A percentile compares a stretch with the other conserved stretches of the same genome.
Evolutionary conservation across 2,113 vertebrate species (phyloP).

Genomic region (Phylloscopus trochiloides): DNA sequence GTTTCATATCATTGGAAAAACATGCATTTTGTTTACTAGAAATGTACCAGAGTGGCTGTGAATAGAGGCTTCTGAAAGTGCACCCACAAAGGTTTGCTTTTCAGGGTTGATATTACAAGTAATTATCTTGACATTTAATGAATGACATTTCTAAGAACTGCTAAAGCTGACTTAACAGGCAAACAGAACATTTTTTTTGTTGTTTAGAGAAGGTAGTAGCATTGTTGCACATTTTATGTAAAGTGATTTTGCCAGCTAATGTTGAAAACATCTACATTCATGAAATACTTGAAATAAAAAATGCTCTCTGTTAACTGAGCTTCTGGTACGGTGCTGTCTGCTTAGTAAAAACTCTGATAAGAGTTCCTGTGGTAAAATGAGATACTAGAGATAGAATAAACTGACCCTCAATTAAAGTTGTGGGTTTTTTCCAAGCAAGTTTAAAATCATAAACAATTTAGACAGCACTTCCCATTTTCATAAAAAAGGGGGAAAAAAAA

Average conservation of each 20-base stretch:
- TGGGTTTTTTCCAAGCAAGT: neutral
- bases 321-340: neutral
- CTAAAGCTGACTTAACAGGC: constrained; percentile 17
- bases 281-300: constrained; percentile 43
- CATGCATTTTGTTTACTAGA: constrained; percentile 7
- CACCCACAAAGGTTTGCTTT: constrained; percentile 46
- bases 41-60: constrained; percentile 16
- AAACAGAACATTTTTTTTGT: constrained; percentile 1
- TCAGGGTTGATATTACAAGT: constrained; percentile 36
- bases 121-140: constrained; percentile 70
- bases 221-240: constrained; percentile 23
- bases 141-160: constrained; percentile 57
- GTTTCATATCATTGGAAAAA: neutral
- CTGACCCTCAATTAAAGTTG: constrained; percentile 4
- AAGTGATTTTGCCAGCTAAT: neutral
- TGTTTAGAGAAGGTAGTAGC: constrained; percentile 33
- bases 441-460: neutral
- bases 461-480: neutral
- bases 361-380: constrained; percentile 29
- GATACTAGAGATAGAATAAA: constrained; percentile 10
- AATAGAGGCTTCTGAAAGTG: constrained; percentile 38
- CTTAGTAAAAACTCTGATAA: constrained; percentile 11
- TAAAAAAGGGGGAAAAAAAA: neutral
- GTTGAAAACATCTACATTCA: constrained; percentile 50
- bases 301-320: neutral